Evolutionary conservation across 2,888 invertebrate genomes (phyloP), one percentile per base, ranked within the genome.

Genomic region (Dexiosoma caninum): DNA sequence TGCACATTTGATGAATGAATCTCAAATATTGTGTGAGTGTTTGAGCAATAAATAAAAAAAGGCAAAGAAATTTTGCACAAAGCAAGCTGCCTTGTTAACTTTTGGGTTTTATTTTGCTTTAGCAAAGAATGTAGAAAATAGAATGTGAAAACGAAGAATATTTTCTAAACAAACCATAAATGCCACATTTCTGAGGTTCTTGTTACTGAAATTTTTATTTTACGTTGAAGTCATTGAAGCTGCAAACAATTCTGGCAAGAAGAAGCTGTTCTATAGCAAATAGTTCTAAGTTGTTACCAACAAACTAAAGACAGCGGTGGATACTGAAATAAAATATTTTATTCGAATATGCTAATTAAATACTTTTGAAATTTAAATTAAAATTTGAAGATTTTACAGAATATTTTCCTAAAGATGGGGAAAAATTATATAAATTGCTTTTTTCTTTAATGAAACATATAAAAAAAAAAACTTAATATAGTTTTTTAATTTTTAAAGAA

Each of bases 1-100:
- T 66, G 12, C 19, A 21, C 12, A 35, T 62, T 49, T 53, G 0
- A 59, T 23, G 53, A 79, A 66, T 59, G 62, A 74, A 77, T 77
- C 70, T 77, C 67, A 71, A 70, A 77, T 60, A 66, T 27, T 27
- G 46, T 62, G 57, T 67, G 49, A 60, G 37, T 84, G 85, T 85
- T 83, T 84, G 84, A 49, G n/a, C n/a, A 37, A 69, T 12, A 57
- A 57, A 21, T 5, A 7, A 14, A n/a, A n/a, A 21, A 57, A 42
- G 8, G 21, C 23, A 35, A 2, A 51, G 2, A 5, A 51, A 40
- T 2, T n/a, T 12, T 21, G 30, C 6, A 30, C 19, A 59, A 19
- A 35, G 27, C n/a, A n/a, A n/a, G 19, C 35, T 42, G 60, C 42
- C 49, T 70, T 46, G 14, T 57, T 14, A 59, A 46, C 35, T 66